phyloP scores from a whole-genome alignment of 2,888 invertebrate genomes.

The Habroteleia sp. region DNA sequence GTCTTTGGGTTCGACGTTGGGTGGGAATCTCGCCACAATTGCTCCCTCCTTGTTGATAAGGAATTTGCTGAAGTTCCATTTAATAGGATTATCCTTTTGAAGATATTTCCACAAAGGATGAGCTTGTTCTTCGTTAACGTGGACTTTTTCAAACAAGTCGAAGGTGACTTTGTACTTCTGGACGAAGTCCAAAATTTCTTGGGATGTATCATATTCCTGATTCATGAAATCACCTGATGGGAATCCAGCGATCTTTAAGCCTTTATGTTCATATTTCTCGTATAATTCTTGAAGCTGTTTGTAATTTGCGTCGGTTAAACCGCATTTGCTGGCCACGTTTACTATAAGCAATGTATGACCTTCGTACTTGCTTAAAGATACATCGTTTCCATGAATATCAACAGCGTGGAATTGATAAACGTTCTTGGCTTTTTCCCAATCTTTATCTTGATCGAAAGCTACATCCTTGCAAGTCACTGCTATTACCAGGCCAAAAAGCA shows the following conservation, averaged over 20 bases:
- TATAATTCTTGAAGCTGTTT: conserved; percentile 87
- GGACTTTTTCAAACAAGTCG: conserved; percentile 79
- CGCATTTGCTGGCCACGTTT: conserved; percentile 94
- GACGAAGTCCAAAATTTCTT: conserved; percentile 76
- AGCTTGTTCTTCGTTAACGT: conserved; percentile 80
- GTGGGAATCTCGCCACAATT: conserved; percentile 86
- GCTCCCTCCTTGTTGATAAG: conserved; percentile 87
- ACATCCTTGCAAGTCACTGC: no score
- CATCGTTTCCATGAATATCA: conserved; percentile 90
- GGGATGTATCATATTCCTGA: conserved; percentile 80
- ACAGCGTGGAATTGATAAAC: conserved; percentile 92
- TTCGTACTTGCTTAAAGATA: conserved; percentile 88
- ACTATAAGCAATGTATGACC: conserved; percentile 91
- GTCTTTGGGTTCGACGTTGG: conserved; percentile 83
- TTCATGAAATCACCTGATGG: conserved; percentile 86
- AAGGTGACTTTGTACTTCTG: conserved; percentile 76
- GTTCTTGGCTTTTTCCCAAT: conserved; percentile 85
- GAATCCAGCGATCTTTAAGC: conserved; percentile 85
- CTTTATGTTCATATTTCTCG: conserved; percentile 83
- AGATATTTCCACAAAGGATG: conserved; percentile 81
- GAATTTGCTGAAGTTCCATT: conserved; percentile 94
- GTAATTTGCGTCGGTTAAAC: conserved; percentile 89
- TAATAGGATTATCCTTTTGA: conserved; percentile 83
- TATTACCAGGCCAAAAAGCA: no score
- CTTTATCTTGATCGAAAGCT: conserved; percentile 74